These are phyloP conservation scores for Fukomys damarensis DNA, from an alignment of 2,113 vertebrate species.

Conservation along the genomic window DNA sequence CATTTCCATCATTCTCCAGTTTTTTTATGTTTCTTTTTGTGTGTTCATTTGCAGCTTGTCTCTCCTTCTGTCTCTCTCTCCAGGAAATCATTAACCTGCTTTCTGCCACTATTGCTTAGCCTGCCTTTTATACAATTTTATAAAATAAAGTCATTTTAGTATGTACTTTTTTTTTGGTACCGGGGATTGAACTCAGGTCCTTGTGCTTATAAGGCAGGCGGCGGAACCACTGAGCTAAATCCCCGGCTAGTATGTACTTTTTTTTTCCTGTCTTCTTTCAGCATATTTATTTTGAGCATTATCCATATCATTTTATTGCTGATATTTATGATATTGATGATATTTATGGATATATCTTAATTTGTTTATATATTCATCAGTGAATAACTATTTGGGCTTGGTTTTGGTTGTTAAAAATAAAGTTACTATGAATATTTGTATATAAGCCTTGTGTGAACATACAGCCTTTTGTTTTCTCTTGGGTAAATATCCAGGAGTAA, in stretches of 20 bases:
- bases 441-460: not conserved
- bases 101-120: not conserved
- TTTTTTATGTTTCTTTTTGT: not conserved
- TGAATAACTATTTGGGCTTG: not conserved
- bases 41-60: not conserved
- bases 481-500: not conserved
- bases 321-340: slow-evolving; percentile 22
- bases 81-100: not conserved
- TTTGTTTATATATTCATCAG: not conserved
- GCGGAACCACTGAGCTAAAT: no score
- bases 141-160: not conserved
- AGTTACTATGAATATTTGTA: not conserved
- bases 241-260: not conserved
- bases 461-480: not conserved
- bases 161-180: not conserved
- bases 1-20: not conserved
- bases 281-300: slow-evolving; percentile 27
- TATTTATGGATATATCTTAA: not conserved
- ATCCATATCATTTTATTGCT: no score
- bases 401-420: not conserved
- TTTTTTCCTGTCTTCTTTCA: not conserved
- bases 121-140: not conserved
- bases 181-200: no score
- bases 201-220: no score
- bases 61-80: not conserved